These are phyloP conservation scores for Cecropterus lyciades DNA, from an alignment of 1,140 invertebrate species.

Conservation along the genomic window DNA sequence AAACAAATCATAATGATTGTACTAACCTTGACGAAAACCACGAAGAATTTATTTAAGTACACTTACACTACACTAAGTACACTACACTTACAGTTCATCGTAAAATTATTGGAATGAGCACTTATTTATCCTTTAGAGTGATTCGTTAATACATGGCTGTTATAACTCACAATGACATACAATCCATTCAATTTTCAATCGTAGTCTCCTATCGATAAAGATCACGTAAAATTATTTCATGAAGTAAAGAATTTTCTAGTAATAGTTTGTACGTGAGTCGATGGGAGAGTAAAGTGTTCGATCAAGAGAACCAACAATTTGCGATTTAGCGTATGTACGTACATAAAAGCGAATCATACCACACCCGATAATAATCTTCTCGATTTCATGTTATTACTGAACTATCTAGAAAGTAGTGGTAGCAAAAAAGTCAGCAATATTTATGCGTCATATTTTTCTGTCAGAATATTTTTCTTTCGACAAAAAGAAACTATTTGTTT, in stretches of 20 bases:
- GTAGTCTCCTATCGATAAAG: neutral
- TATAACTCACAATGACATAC: neutral
- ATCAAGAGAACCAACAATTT: conserved; percentile 71
- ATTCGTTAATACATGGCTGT: neutral
- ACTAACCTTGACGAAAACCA: no score
- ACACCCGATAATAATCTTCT: conserved; percentile 64
- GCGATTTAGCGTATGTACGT: conserved; percentile 69
- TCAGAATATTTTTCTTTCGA: no score
- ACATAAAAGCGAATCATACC: conserved; percentile 72
- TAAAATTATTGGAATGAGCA: conserved; percentile 5
- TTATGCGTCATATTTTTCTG: no score
- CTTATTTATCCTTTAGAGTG: neutral
- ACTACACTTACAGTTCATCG: neutral
- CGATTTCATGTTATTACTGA: conserved; percentile 72
- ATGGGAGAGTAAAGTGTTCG: conserved; percentile 55
- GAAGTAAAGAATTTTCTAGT: conserved; percentile 14
- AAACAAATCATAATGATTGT: no score
- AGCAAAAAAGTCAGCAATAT: conserved; percentile 45
- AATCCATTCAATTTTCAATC: neutral
- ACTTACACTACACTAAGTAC: no score
- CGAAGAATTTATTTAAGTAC: neutral
- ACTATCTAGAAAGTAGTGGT: conserved; percentile 46
- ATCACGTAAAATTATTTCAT: conserved; percentile 1
- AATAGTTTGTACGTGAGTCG: conserved; percentile 43
- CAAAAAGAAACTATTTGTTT: no score